These are phyloP conservation scores for Merodon equestris DNA, from an alignment of 2,888 invertebrate genomes.

Conservation along the genomic window DNA sequence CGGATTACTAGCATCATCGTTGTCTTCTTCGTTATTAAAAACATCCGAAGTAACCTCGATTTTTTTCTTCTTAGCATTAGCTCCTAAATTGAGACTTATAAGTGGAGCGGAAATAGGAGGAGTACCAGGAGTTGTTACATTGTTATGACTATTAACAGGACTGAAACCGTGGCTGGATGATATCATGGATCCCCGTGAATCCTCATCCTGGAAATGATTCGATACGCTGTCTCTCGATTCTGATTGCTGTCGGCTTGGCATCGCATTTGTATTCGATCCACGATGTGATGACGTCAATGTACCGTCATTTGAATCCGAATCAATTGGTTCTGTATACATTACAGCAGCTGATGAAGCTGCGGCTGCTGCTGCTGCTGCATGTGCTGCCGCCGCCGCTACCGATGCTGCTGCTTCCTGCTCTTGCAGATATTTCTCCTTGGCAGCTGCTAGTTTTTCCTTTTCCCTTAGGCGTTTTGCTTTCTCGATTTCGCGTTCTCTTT, in stretches of 20 bases:
- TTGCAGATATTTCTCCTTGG: constrained; percentile 71
- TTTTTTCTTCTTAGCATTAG: constrained; percentile 82
- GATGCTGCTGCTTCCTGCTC: constrained; percentile 82
- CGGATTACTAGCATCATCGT: constrained; percentile 80
- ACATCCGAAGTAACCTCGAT: constrained; percentile 90
- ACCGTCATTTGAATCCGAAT: constrained; percentile 83
- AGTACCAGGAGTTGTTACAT: constrained; percentile 73
- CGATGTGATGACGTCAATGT: constrained; percentile 70
- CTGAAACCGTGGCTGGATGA: constrained; percentile 71
- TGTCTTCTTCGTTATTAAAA: constrained; percentile 91
- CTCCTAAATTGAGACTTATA: constrained; percentile 79
- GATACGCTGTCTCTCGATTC: constrained; percentile 74
- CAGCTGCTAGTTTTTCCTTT: constrained; percentile 68
- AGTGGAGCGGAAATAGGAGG: constrained; percentile 76
- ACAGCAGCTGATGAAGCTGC: constrained; percentile 81
- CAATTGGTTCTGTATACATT: constrained; percentile 81
- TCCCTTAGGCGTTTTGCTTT: constrained; percentile 75
- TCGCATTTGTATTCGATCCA: constrained; percentile 66
- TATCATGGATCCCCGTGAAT: constrained; percentile 79
- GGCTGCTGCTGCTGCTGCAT: constrained; percentile 75
- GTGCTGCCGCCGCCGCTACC: constrained; percentile 77
- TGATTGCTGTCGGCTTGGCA: constrained; percentile 73
- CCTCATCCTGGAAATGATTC: constrained; percentile 75
- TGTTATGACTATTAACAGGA: constrained; percentile 69
- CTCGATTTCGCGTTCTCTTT: constrained; percentile 77